These are phyloP conservation scores for Kryptopterus vitreolus DNA, from an alignment of 2,797 vertebrate species.

Conservation along the genomic window DNA sequence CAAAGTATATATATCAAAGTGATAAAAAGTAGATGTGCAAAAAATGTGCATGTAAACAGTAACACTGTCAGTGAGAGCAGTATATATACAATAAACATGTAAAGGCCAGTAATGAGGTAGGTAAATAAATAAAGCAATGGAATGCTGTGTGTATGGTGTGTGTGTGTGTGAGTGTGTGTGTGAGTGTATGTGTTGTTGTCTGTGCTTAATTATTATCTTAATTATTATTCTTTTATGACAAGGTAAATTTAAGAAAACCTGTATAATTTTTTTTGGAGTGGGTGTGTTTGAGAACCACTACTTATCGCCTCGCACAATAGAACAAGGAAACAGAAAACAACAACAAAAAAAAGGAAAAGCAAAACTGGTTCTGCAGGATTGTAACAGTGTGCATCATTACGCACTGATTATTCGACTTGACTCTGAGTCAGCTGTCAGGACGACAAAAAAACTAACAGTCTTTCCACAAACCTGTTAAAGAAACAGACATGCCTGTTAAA, in stretches of 20 bases:
- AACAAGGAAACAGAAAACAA: not conserved
- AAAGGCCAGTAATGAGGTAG: too few species aligned
- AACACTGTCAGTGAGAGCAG: too few species aligned
- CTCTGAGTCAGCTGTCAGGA: not conserved
- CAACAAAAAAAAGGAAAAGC: not conserved
- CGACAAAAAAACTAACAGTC: slow-evolving; percentile 6
- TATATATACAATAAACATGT: too few species aligned
- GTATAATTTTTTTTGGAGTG: not conserved
- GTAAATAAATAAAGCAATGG: too few species aligned
- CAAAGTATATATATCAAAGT: too few species aligned
- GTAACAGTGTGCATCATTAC: not conserved
- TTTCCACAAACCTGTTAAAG: not conserved
- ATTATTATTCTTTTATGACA: not conserved
- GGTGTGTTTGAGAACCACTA: not conserved
- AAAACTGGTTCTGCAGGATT: not conserved
- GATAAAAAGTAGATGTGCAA: too few species aligned
- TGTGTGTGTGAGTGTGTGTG: not conserved
- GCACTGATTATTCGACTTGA: not conserved
- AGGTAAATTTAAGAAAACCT: not conserved
- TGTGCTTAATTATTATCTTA: not conserved
- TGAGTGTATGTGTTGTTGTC: not conserved
- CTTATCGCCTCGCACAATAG: not conserved
- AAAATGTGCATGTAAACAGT: too few species aligned
- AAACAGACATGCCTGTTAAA: not conserved
- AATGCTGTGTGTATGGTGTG: too few species aligned